Base-by-base conservation (phyloP, 2,113 vertebrate genomes). In the Nyctereutes procyonoides region DNA sequence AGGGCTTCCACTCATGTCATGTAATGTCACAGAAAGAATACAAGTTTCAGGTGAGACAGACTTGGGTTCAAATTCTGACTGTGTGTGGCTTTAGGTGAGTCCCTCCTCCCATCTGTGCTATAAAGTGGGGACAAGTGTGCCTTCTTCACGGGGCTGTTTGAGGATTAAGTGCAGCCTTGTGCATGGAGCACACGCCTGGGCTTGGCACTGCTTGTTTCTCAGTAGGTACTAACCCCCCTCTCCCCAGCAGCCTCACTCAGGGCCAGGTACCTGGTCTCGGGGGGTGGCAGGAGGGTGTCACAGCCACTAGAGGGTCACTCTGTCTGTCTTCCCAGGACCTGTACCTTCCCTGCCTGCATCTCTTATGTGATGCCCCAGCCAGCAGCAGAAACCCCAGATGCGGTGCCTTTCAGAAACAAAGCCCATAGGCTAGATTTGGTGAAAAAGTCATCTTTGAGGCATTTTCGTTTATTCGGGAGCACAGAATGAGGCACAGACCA, bases 391-490 rank as follows among this genome's bases (percentile, higher is more conserved):
- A 74, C 8, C 35, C 22, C 28, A 30, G 65, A 80, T 74, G 28
- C 1, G 0, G 28, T 22, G 43, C 22, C 53, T 58, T 93, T 62
- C 73, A 43, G 55, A 94, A 88, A 48, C 26, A 76, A 55, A 53
- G 13, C 71, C 60, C 24, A 26, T 96, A 86, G 92, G 58, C 88
- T 90, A 95, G 89, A 9, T 90, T 92, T 77, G 30, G 56, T 20
- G 85, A 77, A 85, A 80, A 51, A 51, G 12, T 69, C 58, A 28
- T 3, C 79, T 76, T 89, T n/a, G 63, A 79, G 30, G 53, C 60
- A 84, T 92, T 85, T 97, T 51, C 35, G 26, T 90, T 94, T 35
- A 62, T n/a, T 51, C 8, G 1, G 22, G 8, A 32, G 48, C 35
- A 11, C 13, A 6, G 51, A 60, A n/a, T 13, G 48, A 83, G 79